Conservation (phyloP, 2,888 invertebrate species). For the Tipula unca region DNA sequence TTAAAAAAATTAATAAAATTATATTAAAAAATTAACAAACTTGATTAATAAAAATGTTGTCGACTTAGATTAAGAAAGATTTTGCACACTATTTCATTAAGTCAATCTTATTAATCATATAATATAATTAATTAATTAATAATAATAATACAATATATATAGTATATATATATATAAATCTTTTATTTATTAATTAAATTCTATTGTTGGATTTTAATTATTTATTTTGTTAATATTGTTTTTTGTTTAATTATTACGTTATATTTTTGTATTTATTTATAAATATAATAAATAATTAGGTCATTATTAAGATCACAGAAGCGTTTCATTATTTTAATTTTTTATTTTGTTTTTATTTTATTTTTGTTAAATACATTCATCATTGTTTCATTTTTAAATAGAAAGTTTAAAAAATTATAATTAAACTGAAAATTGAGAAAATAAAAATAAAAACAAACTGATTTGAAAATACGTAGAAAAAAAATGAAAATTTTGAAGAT, state of each 20-base stretch:
- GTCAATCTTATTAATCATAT: neutral
- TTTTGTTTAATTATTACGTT: neutral
- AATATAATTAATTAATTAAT: slow-evolving; percentile 1
- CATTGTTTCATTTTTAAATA: neutral
- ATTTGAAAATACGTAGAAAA: neutral
- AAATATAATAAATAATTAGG: slow-evolving; percentile 19
- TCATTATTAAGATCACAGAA: slow-evolving; percentile 19
- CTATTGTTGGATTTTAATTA: slow-evolving; percentile 17
- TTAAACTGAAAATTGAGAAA: neutral
- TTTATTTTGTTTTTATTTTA: neutral
- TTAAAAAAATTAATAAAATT: neutral
- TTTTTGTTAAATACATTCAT: slow-evolving; percentile 4
- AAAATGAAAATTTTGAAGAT: neutral
- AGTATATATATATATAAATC: neutral
- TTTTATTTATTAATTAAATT: slow-evolving; percentile 14
- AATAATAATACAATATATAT: neutral
- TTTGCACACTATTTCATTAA: neutral
- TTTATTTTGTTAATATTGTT: neutral
- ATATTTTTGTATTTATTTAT: slow-evolving; percentile 2
- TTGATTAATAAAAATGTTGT: neutral
- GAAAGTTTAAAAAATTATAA: neutral
- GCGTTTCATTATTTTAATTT: slow-evolving; percentile 18
- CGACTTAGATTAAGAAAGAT: neutral
- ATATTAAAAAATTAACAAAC: neutral
- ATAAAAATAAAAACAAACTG: neutral